Evolutionary conservation across 92 coral and sea anemone species (phyloP).

Genomic region (Nematostella vectensis): DNA sequence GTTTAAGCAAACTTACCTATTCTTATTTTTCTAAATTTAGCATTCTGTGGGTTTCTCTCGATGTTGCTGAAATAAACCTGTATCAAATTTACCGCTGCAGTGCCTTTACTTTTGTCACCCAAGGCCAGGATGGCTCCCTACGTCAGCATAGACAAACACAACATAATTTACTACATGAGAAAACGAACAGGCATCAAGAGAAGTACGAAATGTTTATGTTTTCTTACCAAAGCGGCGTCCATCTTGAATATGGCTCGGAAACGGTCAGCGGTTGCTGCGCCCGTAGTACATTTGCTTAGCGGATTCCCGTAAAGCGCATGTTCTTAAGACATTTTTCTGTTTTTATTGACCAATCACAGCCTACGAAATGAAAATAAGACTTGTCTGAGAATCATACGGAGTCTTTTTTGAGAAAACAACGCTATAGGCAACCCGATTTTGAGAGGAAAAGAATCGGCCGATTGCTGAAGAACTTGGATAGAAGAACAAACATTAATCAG

Average conservation of each 20-base stretch:
- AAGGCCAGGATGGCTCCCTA: slow-evolving; percentile 52
- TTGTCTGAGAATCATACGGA: slow-evolving; percentile 1
- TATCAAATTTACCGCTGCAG: slow-evolving; percentile 56
- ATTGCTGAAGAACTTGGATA: no score
- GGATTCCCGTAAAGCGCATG: no score
- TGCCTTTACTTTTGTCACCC: slow-evolving; percentile 37
- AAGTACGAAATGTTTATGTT: neutral
- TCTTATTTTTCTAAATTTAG: slow-evolving; percentile 81
- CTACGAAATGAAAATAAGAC: no score
- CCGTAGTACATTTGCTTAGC: no score
- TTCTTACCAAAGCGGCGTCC: slow-evolving; percentile 84
- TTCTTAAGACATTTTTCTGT: no score
- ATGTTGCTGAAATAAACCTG: slow-evolving; percentile 85
- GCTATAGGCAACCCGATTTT: neutral
- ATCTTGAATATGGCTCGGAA: slow-evolving; percentile 28
- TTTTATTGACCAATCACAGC: no score
- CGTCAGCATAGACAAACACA: neutral
- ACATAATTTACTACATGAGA: neutral
- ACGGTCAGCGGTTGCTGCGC: slow-evolving; percentile 9
- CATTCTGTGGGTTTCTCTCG: slow-evolving; percentile 66
- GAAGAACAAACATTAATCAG: neutral
- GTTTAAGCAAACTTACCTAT: slow-evolving; percentile 90
- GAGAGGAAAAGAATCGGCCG: no score
- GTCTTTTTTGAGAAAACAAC: slow-evolving; percentile 21
- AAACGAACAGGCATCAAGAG: neutral